These are phyloP conservation scores for Nemotelus pantherinus DNA, from an alignment of 2,888 invertebrate species.

Conservation along the genomic window DNA sequence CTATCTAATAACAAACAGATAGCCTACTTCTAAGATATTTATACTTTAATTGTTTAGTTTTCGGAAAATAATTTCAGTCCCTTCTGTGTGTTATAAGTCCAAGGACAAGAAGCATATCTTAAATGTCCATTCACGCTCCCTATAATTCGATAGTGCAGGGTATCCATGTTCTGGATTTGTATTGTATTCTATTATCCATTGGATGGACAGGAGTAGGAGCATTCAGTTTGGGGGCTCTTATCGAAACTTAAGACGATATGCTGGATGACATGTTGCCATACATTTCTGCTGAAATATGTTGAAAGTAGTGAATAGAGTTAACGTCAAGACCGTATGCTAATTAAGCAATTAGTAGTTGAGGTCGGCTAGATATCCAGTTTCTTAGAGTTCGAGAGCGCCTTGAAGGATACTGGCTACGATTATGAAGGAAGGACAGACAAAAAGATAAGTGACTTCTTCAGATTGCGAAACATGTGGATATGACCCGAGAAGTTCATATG, in stretches of 20 bases:
- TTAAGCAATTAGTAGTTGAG: slow-evolving; percentile 65
- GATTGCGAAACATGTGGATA: slow-evolving; percentile 3
- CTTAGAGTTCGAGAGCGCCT: slow-evolving; percentile 33
- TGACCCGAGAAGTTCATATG: not conserved
- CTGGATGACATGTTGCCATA: not conserved
- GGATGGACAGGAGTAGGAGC: slow-evolving; percentile 16
- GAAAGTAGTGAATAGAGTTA: slow-evolving; percentile 13
- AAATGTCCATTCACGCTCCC: slow-evolving; percentile 19
- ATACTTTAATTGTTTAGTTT: slow-evolving; percentile 37
- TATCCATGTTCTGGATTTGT: not conserved
- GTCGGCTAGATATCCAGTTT: slow-evolving; percentile 56
- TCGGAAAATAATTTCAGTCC: not conserved
- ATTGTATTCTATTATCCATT: not conserved
- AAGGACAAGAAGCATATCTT: slow-evolving; percentile 25
- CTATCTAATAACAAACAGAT: slow-evolving; percentile 6
- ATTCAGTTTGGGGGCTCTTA: not conserved
- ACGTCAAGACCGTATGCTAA: slow-evolving; percentile 64
- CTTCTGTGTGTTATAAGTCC: not conserved
- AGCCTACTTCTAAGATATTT: slow-evolving; percentile 27
- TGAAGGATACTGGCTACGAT: slow-evolving; percentile 29
- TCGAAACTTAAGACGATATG: slow-evolving; percentile 20
- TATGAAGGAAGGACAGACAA: slow-evolving; percentile 16
- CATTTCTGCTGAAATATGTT: not conserved
- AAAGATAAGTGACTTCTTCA: slow-evolving; percentile 36
- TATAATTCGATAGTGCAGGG: not conserved